Percentiles rank a stretch among this genome's conserved stretches.
These are phyloP conservation scores for Trileptium ribeirensis DNA, from an alignment of 2,888 invertebrate species.

Conservation along the genomic window DNA sequence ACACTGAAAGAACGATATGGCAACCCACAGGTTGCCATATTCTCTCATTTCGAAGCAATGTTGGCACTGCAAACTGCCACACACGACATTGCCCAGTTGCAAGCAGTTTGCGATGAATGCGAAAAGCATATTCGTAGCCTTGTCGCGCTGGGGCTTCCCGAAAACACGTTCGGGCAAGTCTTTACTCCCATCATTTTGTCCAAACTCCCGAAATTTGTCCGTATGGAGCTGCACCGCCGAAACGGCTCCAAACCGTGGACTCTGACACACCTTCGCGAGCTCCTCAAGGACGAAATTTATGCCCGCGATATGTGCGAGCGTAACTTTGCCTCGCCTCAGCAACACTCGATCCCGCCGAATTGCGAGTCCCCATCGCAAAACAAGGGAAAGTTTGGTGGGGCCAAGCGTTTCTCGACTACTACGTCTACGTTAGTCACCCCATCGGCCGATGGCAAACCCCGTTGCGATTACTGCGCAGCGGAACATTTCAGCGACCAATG, in stretches of 20 bases:
- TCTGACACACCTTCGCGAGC: not conserved
- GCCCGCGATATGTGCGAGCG: conserved; percentile 3
- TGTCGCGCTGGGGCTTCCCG: too few species aligned
- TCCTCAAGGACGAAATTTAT: not conserved
- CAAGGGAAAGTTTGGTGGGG: not conserved
- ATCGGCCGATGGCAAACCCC: not conserved
- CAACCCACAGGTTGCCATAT: too few species aligned
- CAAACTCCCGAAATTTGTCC: conserved; percentile 1
- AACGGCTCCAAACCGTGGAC: not conserved
- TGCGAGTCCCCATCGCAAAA: not conserved
- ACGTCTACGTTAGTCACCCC: not conserved
- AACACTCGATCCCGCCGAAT: too few species aligned
- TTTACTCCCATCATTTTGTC: not conserved
- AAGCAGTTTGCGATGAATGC: too few species aligned
- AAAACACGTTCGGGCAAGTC: conserved; percentile 8
- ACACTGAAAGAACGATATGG: not conserved
- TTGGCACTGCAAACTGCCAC: too few species aligned
- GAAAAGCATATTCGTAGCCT: too few species aligned
- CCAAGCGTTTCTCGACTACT: not conserved
- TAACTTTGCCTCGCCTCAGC: not conserved
- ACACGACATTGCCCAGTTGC: too few species aligned
- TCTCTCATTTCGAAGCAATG: too few species aligned
- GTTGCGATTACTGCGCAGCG: not conserved
- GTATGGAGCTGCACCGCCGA: conserved; percentile 1
- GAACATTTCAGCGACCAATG: not conserved